These are phyloP conservation scores for Leuciscus waleckii DNA, from an alignment of 2,797 vertebrate species.

Conservation along the genomic window DNA sequence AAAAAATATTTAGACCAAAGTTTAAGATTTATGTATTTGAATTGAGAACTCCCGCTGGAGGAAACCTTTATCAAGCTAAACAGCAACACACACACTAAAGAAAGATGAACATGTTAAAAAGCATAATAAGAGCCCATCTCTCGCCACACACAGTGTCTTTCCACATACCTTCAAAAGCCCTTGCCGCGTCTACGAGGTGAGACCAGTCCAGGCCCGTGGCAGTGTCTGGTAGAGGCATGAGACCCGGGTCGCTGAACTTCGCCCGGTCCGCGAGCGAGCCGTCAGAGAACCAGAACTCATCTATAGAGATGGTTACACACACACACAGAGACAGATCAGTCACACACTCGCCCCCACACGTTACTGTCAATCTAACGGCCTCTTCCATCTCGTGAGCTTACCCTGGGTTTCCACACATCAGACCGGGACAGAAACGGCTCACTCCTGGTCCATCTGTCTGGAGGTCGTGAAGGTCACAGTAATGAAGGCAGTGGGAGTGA, in stretches of 20 bases:
- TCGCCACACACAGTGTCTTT: slow-evolving; percentile 45
- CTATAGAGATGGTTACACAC: slow-evolving; percentile 80
- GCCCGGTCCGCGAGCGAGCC: slow-evolving; percentile 94
- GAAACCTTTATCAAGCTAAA: neutral
- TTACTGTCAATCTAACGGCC: neutral
- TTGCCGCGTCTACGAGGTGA: slow-evolving; percentile 94
- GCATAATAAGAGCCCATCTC: neutral
- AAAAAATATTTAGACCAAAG: neutral
- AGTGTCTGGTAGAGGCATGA: slow-evolving; percentile 96
- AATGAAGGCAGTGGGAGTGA: slow-evolving; percentile 16
- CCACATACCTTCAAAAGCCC: slow-evolving; percentile 93
- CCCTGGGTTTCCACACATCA: neutral
- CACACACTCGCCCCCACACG: neutral
- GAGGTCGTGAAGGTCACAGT: slow-evolving; percentile 8
- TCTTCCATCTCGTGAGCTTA: neutral
- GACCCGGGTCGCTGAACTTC: slow-evolving; percentile 92
- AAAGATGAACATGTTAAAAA: neutral
- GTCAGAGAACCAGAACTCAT: slow-evolving; percentile 98
- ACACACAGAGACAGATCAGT: slow-evolving; percentile 21
- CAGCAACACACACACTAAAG: neutral
- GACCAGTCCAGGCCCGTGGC: slow-evolving; percentile 94
- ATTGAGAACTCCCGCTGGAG: neutral
- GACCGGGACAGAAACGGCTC: neutral
- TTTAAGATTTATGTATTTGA: neutral
- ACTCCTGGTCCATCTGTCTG: slow-evolving; percentile 4